Conservation (phyloP, 2,888 invertebrate species). For the Caenorhabditis sp. region DNA sequence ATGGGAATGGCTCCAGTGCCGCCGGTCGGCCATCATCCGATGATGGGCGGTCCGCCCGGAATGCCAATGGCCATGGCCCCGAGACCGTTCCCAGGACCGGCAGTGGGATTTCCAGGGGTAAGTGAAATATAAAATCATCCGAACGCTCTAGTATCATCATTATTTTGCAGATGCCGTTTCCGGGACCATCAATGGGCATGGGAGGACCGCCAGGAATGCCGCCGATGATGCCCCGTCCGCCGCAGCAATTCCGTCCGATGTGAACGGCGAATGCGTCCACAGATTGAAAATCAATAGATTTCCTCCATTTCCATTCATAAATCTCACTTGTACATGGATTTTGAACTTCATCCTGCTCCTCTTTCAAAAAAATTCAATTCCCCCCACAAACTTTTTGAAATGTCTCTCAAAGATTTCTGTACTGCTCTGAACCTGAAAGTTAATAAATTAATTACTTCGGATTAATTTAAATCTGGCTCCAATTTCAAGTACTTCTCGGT, state of each 20-base stretch:
- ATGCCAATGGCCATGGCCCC: slow-evolving; percentile 46
- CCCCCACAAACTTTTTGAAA: background rate
- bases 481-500: too few species aligned
- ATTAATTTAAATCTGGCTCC: too few species aligned
- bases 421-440: too few species aligned
- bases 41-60: slow-evolving; percentile 56
- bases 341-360: too few species aligned
- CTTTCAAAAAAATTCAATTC: background rate
- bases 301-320: background rate
- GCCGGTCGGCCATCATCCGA: slow-evolving; percentile 40
- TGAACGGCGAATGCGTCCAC: background rate
- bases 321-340: slow-evolving; percentile 32
- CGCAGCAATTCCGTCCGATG: slow-evolving; percentile 51
- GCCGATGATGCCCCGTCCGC: slow-evolving; percentile 48
- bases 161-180: slow-evolving; percentile 40
- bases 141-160: too few species aligned
- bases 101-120: slow-evolving; percentile 52
- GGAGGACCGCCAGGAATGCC: slow-evolving; percentile 49
- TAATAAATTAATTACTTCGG: too few species aligned
- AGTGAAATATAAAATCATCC: too few species aligned
- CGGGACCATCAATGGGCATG: slow-evolving; percentile 51
- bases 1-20: slow-evolving; percentile 58
- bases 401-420: background rate
- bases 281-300: background rate
- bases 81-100: slow-evolving; percentile 46